phyloP scores from a whole-genome alignment of 2,888 invertebrate species.

The Polydrusus cervinus region DNA sequence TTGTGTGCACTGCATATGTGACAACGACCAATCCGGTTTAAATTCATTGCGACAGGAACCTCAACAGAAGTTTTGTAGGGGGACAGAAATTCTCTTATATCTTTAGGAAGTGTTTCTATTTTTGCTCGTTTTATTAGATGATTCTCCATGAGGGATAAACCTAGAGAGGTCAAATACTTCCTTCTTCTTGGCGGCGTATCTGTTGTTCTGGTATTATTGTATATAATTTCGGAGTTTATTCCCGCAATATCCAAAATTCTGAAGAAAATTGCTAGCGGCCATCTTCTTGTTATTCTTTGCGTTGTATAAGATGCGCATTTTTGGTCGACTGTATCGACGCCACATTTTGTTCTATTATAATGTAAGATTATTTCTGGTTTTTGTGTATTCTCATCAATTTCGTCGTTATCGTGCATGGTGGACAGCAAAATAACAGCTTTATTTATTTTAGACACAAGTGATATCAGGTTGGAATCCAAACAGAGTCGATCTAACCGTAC shows the following conservation, averaged over 20 bases:
- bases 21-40: too few species aligned
- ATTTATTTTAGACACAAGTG: slow-evolving; percentile 49
- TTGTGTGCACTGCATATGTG: too few species aligned
- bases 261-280: slow-evolving; percentile 27
- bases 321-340: slow-evolving; percentile 34
- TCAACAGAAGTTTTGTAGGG: too few species aligned
- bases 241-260: slow-evolving; percentile 3
- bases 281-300: slow-evolving; percentile 46
- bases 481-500: slow-evolving; percentile 31
- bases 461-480: slow-evolving; percentile 56
- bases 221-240: not conserved
- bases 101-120: slow-evolving; percentile 1
- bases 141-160: slow-evolving; percentile 2
- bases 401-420: too few species aligned
- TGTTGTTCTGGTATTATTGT: too few species aligned
- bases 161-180: not conserved
- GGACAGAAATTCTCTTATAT: not conserved
- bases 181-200: not conserved
- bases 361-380: slow-evolving; percentile 24
- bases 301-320: slow-evolving; percentile 40
- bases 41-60: too few species aligned
- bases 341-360: slow-evolving; percentile 36
- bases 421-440: slow-evolving; percentile 56
- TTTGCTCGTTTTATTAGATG: not conserved
- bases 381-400: slow-evolving; percentile 59